Base-by-base conservation (phyloP, 2,888 invertebrate species). In the Seira ritae region DNA sequence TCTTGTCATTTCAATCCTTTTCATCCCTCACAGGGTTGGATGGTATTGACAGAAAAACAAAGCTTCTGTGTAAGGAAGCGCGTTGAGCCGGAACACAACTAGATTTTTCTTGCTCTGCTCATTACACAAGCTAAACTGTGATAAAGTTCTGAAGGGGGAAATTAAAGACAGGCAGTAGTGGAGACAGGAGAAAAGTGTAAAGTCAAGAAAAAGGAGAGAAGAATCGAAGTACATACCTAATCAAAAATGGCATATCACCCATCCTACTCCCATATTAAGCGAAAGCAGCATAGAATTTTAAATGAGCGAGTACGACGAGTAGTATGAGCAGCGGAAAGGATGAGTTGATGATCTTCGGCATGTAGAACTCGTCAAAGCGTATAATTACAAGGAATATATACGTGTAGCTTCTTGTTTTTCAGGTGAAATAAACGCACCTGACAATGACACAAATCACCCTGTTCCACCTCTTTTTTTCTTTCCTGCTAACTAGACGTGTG, bases 391-490 rank as follows among this genome's bases (percentile, higher is more conserved):
- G 72, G 67, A 81, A 66, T 17, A 42, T 68, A 24, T 24, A 31
- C 8, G n/a, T 67, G 37, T 68, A 20, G 68, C 69, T 67, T 42
- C 37, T 46, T 37, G 55, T 70, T 50, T 50, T 76, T 82, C 76
- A 82, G 82, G 82, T 82, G 82, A 82, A 73, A 72, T 77, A 73
- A 68, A 77, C 68, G 72, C 77, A 69, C 68, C 82, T 82, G 82
- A 82, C 82, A 82, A 62, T 82, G 82, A 77, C 77, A 82, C 76
- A 82, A 77, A 77, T 82, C 82, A 82, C 82, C 82, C 81, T 81
- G 73, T 73, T 73, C 65, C 17, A 70, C 31, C 50, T 50, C 50
- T n/a, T 50, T 50, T 50, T 50, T 50, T 50, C 50, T 15, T 73
- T 74, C n/a, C 42, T 66, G 17, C 62, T 73, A 74, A 74, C 42